Percentiles rank a stretch among this genome's conserved stretches.
These are phyloP conservation scores for Mus spretus DNA, from an alignment of 2,797 vertebrate genomes.

Conservation along the genomic window DNA sequence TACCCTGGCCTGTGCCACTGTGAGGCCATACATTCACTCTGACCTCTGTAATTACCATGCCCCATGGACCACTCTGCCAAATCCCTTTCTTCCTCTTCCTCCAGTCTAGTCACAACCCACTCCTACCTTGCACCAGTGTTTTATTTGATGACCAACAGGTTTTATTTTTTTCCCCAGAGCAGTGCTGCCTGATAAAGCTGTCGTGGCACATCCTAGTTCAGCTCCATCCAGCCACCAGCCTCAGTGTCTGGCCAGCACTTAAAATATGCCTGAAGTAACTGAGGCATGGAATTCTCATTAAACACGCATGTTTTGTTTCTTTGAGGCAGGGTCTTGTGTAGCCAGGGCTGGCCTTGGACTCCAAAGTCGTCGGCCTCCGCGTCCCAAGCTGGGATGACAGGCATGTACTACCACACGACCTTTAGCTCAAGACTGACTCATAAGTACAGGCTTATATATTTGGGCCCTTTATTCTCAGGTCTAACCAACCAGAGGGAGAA, in stretches of 20 bases:
- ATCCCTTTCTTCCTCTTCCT: not conserved
- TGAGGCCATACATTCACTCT: too few relatives aligned
- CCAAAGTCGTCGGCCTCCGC: not conserved
- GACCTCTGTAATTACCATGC: not conserved
- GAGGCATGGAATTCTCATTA: not conserved
- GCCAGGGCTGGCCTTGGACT: not conserved
- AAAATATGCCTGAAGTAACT: not conserved
- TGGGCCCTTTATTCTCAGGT: not conserved
- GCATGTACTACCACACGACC: too few relatives aligned
- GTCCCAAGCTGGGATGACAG: not conserved
- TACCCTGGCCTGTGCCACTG: too few relatives aligned
- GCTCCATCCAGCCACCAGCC: not conserved
- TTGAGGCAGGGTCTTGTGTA: not conserved
- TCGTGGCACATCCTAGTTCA: not conserved
- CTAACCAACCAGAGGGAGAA: not conserved
- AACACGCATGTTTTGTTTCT: not conserved
- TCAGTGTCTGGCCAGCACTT: not conserved
- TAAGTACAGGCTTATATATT: not conserved
- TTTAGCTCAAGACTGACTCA: not conserved
- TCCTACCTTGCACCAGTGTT: not conserved
- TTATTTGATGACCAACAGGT: not conserved
- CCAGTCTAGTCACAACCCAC: too few relatives aligned
- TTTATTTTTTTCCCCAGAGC: not conserved
- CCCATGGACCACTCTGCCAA: not conserved
- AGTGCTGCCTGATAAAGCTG: not conserved